Base-by-base conservation (phyloP, 2,888 invertebrate genomes). In the Chrysolina haemoptera region DNA sequence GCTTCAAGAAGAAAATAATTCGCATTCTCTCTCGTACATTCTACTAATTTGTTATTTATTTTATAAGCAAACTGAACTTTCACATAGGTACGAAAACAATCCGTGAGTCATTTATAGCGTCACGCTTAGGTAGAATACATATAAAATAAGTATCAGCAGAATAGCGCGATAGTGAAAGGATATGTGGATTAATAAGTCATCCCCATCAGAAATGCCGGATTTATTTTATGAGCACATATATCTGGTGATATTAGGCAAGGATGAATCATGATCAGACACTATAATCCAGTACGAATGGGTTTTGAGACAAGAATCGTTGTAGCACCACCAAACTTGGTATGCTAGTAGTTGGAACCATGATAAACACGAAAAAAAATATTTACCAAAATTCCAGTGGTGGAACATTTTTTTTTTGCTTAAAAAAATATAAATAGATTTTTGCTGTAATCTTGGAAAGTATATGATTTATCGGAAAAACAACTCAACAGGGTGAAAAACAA, bases 21-120 rank as follows among this genome's bases (percentile, higher is more conserved):
- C 27, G n/a, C 27, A 59, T 59, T 59, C 53, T 53, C 53, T 53
- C 20, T 20, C n/a, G 8, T 14, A n/a, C 35, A 59, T 59, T 59
- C 59, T 59, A n/a, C 14, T n/a, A 59, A 59, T 59, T 59, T 27
- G 59, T 11, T 59, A 27, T 59, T 53, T 16, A 59, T 16, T 59
- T 53, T 16, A 59, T 16, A 59, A 59, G 9, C 9, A n/a, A 50
- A 18, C 50, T 50, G 50, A 50, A 50, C 59, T 59, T 59, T 59
- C 59, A 59, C 59, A 35, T 27, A n/a, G 27, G 59, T 59, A 59
- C 35, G 35, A 20, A 53, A 12, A 5, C 18, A 12, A 59, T 59
- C 12, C 0, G 27, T 59, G 59, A 59, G 27, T 59, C 59, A 59
- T 59, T 59, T 10, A 27, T 59, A 6, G 35, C 35, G 59, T 59